Evolutionary conservation across 2,888 invertebrate genomes (phyloP).

Genomic region (Flexamia atlantica): DNA sequence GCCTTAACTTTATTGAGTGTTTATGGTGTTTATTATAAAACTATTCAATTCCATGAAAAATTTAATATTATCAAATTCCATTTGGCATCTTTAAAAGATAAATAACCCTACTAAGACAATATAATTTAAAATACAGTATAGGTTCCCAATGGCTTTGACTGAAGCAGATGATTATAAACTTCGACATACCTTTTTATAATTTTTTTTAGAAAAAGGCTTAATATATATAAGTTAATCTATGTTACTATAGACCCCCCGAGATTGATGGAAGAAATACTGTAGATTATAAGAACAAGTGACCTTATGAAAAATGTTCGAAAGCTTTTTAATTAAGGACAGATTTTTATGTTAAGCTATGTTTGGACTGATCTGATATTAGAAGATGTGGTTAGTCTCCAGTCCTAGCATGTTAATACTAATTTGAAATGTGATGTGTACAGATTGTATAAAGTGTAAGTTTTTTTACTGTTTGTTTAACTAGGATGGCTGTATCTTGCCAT

Average conservation of each 20-base stretch:
- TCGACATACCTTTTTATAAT: neutral
- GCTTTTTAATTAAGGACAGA: constrained; percentile 34
- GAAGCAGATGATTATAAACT: neutral
- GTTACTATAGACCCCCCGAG: neutral
- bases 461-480: constrained; percentile 44
- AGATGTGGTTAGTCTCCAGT: constrained; percentile 37
- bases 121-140: neutral
- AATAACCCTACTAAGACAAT: too few relatives aligned
- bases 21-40: too few relatives aligned
- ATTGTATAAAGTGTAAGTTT: constrained; percentile 60
- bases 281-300: neutral
- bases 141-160: neutral
- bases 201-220: neutral
- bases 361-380: constrained; percentile 50
- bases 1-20: too few relatives aligned
- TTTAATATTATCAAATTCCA: too few relatives aligned
- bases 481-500: constrained; percentile 54
- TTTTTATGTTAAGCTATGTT: constrained; percentile 3
- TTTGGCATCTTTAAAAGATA: too few relatives aligned
- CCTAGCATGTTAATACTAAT: constrained; percentile 50
- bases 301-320: constrained; percentile 14
- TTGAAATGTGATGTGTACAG: constrained; percentile 58
- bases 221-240: neutral
- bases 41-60: too few relatives aligned
- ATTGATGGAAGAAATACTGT: neutral